These are phyloP conservation scores for Moxostoma hubbsi DNA, from an alignment of 2,797 vertebrate genomes.

Conservation along the genomic window DNA sequence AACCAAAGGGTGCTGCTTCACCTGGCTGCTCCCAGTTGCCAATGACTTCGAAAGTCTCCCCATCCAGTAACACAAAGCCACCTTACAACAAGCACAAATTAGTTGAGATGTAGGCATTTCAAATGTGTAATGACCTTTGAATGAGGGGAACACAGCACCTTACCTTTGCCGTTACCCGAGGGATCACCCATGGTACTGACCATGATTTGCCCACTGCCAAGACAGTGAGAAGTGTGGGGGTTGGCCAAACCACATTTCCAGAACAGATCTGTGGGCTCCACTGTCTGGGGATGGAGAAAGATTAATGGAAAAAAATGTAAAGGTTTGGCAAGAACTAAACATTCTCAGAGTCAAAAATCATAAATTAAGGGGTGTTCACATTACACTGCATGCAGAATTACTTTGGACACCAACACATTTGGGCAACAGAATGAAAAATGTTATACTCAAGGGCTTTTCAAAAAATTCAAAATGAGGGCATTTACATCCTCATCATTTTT, in stretches of 20 bases:
- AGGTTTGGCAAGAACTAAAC: background rate
- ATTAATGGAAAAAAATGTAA: background rate
- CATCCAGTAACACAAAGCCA: slow-evolving; percentile 88
- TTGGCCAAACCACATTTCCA: slow-evolving; percentile 83
- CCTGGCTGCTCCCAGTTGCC: slow-evolving; percentile 87
- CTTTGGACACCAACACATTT: background rate
- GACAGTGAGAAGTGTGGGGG: slow-evolving; percentile 90
- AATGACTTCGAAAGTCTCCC: slow-evolving; percentile 88
- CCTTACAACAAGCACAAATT: slow-evolving; percentile 69
- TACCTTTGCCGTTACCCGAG: slow-evolving; percentile 87
- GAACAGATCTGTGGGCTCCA: slow-evolving; percentile 84
- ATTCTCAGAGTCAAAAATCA: background rate
- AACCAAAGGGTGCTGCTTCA: slow-evolving; percentile 79
- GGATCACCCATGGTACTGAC: slow-evolving; percentile 89
- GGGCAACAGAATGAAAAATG: background rate
- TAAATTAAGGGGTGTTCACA: background rate
- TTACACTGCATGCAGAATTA: background rate
- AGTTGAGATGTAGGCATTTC: background rate
- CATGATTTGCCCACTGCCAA: slow-evolving; percentile 89
- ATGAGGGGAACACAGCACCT: background rate
- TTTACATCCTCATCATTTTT: too few species aligned
- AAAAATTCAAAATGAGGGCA: background rate
- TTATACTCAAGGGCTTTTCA: background rate
- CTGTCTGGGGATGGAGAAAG: slow-evolving; percentile 70
- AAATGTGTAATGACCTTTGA: background rate